Evolutionary conservation across 2,797 vertebrate genomes (phyloP), one percentile per base, ranked within the genome.

Genomic region (Eospalax fontanierii): DNA sequence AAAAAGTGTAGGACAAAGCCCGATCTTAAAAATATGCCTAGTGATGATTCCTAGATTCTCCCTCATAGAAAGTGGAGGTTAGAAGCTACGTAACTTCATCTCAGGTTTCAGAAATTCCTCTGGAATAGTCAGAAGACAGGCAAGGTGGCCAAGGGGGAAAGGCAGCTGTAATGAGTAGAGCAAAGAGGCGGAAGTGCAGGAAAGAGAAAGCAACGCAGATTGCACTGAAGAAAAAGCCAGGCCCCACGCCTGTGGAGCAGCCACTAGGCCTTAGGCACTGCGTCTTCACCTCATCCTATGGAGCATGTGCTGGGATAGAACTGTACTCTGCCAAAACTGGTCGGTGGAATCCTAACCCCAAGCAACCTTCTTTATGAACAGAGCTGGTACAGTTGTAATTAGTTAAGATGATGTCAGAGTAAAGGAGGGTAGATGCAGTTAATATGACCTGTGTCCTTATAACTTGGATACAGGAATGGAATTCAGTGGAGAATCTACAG

Each of bases 351-450:
- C 26, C 8, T 84, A 90, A 65, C 35, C 24, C 2, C 8, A 40
- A 66, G 63, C 33, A 63, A 84, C 30, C 85, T 86, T 71, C 26
- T 86, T 79, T 87, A 50, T 54, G 85, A 40, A 54, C 46, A 79
- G 9, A 16, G 3, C 35, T 46, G 2, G 65, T 68, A 35, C 21
- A n/a, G 11, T 76, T 26, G 6, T 61, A 79, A 66, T 65, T 85
- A 83, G 40, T 66, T 89, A 94, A 75, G 12, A 87, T 89, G 70
- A 90, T 38, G 18, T 30, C 43, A 83, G 65, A 50, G 24, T 21
- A 28, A 10, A 40, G 28, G 24, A 73, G 18, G 12, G 40, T 61
- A 15, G 28, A 81, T 14, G 2, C 18, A 74, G 76, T 70, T 38
- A 78, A 63, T 40, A 59, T 30, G 33, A 93, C 24, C 65, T 4